Base-by-base conservation (phyloP, 2,888 invertebrate species). In the Dione vanillae region DNA sequence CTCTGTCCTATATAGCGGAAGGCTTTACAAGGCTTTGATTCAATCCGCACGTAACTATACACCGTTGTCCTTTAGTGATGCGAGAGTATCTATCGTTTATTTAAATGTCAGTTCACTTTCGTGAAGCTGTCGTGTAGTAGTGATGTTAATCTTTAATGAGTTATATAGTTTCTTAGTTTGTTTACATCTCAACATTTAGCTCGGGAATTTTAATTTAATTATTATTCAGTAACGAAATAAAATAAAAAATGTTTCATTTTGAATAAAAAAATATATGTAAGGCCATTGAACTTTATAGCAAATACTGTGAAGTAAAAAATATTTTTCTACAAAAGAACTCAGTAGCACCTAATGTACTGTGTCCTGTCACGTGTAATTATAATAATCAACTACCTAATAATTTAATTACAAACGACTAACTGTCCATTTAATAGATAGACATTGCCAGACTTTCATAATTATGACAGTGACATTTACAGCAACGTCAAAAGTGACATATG, bases 21-120 rank as follows among this genome's bases (percentile, higher is more conserved):
- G 86, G 86, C 89, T 86, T 80, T 85, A 83, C 84, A 84, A 86
- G 83, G 84, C 84, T 81, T 82, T 85, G 85, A 88, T 86, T 85
- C 83, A 83, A 87, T 56, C 90, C 88, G 84, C 86, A 85, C 85
- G 88, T 85, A 88, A 88, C 84, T 83, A 83, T 82, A 88, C 78
- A 87, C 88, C 78, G 71, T 2, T 84, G 89, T 83, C 80, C 89
- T 78, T 43, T 45, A 45, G 61, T 49, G 68, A 68, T 27, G 61
- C 14, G 68, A 58, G 8, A 59, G 59, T 58, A 67, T 67, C 67
- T 79, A 76, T 84, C 83, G 83, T 85, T 81, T 47, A 71, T 49
- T 62, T 49, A 14, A 35, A 47, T 64, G 49, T 64, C 64, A 64
- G 49, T 11, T 35, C 35, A 11, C 27, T 35, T 61, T 61, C 45